A percentile compares a stretch with the other conserved stretches of the same genome.
Evolutionary conservation across 2,113 vertebrate species (phyloP).

Genomic region (Malurus elegans): DNA sequence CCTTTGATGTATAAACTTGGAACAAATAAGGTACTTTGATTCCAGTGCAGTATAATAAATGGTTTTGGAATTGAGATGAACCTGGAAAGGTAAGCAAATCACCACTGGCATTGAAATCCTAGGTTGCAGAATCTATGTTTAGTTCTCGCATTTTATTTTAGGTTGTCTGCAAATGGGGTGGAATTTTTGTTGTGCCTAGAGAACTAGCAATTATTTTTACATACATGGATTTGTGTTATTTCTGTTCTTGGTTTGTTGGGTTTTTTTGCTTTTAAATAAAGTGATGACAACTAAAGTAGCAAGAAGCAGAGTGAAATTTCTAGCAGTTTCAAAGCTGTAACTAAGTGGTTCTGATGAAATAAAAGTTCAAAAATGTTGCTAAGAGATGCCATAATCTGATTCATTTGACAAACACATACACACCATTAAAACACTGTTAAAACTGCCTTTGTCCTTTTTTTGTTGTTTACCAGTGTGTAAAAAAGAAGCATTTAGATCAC

Average conservation of each 20-base stretch:
- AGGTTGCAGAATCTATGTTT: not conserved
- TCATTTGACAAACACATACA: not conserved
- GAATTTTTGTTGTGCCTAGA: not conserved
- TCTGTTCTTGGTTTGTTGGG: not conserved
- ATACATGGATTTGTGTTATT: not conserved
- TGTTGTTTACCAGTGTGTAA: not conserved
- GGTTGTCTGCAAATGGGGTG: not conserved
- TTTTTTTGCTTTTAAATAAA: not conserved
- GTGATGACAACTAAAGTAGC: not conserved
- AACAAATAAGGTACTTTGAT: not conserved
- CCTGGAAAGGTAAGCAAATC: not conserved
- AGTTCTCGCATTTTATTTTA: not conserved
- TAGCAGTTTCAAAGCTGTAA: not conserved
- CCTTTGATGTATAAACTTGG: not conserved
- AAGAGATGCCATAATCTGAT: not conserved
- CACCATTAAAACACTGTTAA: not conserved
- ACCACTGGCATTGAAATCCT: not conserved
- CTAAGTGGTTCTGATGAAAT: not conserved
- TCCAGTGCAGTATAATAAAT: not conserved
- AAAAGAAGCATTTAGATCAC: not conserved
- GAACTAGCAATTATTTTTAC: not conserved
- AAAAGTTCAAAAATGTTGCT: not conserved
- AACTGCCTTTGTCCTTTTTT: not conserved
- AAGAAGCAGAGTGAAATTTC: not conserved
- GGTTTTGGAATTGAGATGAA: not conserved